Base-by-base conservation (phyloP, 2,888 invertebrate species). In the Caenorhabditis sp. region DNA sequence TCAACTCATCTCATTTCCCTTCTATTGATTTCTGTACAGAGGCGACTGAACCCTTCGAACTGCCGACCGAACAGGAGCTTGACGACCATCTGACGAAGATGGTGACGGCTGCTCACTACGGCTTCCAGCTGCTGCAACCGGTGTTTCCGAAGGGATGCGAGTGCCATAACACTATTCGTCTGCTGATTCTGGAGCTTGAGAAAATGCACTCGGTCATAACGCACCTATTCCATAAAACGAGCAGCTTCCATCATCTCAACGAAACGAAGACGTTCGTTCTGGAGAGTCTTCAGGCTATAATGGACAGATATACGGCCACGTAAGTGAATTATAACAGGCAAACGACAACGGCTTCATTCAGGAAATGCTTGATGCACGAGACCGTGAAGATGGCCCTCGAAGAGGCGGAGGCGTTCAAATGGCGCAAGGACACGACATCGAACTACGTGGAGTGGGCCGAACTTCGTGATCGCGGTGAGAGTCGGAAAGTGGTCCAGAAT, bases 111-210 rank as follows among this genome's bases (percentile, higher is more conserved):
- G 59, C 70, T 22, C 59, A 70, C 11, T 59, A 41, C 15, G 70
- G 70, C 2, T 70, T 70, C 53, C 32, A 59, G 26, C 15, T 70
- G 2, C 13, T 53, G 15, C 9, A 61, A 0, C 59, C 56, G 15
- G 11, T 53, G 9, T 70, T 70, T 30, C 27, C 46, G 20, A 0
- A 17, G 13, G 53, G 24, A 26, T 70, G 70, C 22, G 45, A 41
- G 26, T 70, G 70, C 53, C 24, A 58, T 7, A 37, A 53, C 2
- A 37, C 59, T 0, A 53, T 61, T 13, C 35, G 43, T 11, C 9
- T 43, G 2, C 52, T 59, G 0, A 37, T 53, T 1, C 8, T 45
- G 32, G 70, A 70, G 17, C 59, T 70, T n/a, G 59, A 70, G 22
- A 70, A 70, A 20, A 32, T 70, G 30, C 11, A 20, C 11, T 22